Evolutionary conservation across 2,888 invertebrate genomes (phyloP).

Genomic region (Meiosimyza decipiens): DNA sequence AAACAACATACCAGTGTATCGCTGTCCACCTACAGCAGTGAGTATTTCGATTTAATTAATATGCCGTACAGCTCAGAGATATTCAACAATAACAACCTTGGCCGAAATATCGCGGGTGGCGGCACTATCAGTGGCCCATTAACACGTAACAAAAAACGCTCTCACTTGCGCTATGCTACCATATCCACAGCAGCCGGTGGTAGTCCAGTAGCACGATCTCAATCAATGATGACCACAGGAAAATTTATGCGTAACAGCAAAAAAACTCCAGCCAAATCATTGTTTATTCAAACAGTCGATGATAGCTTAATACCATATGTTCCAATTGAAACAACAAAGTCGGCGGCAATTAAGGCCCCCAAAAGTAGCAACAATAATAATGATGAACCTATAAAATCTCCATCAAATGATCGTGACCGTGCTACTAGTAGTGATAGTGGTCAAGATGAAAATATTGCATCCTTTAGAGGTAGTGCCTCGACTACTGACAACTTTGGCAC

Average conservation of each 20-base stretch:
- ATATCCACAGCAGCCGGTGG: conserved; percentile 47
- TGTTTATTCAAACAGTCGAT: conserved; percentile 42
- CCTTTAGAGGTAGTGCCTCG: conserved; percentile 19
- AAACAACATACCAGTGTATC: conserved; percentile 78
- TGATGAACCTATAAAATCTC: neutral
- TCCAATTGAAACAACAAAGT: neutral
- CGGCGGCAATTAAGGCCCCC: neutral
- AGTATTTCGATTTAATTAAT: conserved; percentile 66
- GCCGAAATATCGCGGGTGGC: conserved; percentile 44
- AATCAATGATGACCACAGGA: conserved; percentile 55
- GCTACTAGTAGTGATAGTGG: neutral
- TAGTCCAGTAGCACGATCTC: conserved; percentile 55
- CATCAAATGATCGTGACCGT: neutral
- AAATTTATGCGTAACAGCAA: conserved; percentile 39
- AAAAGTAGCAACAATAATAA: neutral
- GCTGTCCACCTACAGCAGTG: conserved; percentile 82
- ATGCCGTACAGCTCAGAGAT: conserved; percentile 47
- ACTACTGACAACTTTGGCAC: conserved; percentile 41
- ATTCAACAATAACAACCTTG: conserved; percentile 52
- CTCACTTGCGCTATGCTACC: conserved; percentile 55
- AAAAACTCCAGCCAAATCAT: conserved; percentile 51
- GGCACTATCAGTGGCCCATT: conserved; percentile 59
- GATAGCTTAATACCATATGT: conserved; percentile 45
- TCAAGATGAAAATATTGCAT: neutral
- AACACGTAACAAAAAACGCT: conserved; percentile 61